Conservation (phyloP, 2,113 vertebrate species). For the Notarius lentiginosus region DNA sequence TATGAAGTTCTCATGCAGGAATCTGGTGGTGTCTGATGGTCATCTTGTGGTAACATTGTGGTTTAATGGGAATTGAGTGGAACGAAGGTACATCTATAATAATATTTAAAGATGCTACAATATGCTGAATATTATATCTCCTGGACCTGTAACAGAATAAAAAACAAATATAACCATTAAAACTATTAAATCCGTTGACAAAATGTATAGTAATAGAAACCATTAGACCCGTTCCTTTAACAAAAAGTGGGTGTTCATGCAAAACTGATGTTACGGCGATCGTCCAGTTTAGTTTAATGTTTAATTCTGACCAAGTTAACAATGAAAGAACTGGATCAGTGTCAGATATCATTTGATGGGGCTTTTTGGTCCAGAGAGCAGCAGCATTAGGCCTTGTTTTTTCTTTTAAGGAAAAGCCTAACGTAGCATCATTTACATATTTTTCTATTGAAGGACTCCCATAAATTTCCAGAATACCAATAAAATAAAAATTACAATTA, state of each 20-base stretch:
- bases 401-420: neutral
- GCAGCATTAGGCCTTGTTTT: neutral
- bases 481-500: neutral
- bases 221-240: neutral
- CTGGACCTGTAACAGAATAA: neutral
- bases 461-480: neutral
- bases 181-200: neutral
- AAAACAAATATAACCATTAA: no score
- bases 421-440: neutral
- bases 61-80: neutral
- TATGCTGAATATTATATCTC: neutral
- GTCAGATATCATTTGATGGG: neutral
- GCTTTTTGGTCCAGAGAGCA: neutral
- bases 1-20: neutral
- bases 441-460: neutral
- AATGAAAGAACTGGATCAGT: neutral
- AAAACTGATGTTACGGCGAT: neutral
- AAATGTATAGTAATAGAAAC: neutral
- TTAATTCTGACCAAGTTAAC: neutral
- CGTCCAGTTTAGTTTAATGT: neutral
- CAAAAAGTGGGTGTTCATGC: neutral
- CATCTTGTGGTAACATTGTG: neutral
- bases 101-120: neutral
- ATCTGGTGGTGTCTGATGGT: neutral
- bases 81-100: neutral